These are phyloP conservation scores for Drosophila helvetica DNA, from an alignment of 2,888 invertebrate species.

Conservation along the genomic window DNA sequence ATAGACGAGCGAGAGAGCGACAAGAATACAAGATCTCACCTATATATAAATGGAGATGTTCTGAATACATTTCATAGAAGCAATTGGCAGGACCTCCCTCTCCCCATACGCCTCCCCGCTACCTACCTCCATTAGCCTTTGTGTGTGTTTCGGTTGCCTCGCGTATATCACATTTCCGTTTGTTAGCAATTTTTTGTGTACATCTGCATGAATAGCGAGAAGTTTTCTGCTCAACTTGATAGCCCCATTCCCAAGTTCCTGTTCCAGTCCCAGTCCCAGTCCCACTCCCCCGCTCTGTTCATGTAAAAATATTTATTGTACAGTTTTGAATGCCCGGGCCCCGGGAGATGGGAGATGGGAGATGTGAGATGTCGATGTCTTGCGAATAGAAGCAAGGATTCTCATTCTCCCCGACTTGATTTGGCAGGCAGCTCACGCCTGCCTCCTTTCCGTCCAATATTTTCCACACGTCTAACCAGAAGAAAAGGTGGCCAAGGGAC, in stretches of 20 bases:
- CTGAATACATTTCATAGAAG: constrained; percentile 53
- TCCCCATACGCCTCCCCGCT: neutral
- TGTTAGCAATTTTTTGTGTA: constrained; percentile 72
- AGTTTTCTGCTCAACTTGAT: constrained; percentile 78
- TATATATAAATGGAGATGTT: constrained; percentile 43
- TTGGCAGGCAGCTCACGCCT: constrained; percentile 69
- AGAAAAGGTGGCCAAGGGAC: constrained; percentile 56
- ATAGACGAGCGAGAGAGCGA: constrained; percentile 55
- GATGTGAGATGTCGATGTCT: constrained; percentile 25
- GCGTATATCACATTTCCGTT: constrained; percentile 79
- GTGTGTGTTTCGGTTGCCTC: constrained; percentile 63
- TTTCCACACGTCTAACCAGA: constrained; percentile 74
- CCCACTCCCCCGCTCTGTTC: constrained; percentile 36
- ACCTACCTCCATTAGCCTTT: constrained; percentile 62
- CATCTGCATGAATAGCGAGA: constrained; percentile 70
- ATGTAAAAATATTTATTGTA: constrained; percentile 67
- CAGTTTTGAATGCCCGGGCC: constrained; percentile 39
- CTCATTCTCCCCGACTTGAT: constrained; percentile 53
- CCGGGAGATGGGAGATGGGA: constrained; percentile 19
- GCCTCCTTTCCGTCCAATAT: constrained; percentile 65
- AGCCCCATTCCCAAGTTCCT: constrained; percentile 48
- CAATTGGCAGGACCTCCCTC: constrained; percentile 57
- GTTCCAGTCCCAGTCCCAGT: constrained; percentile 5
- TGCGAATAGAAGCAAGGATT: constrained; percentile 31
- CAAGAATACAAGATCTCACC: constrained; percentile 60